Evolutionary conservation across 2,113 vertebrate genomes (phyloP).

Genomic region (Sarotherodon lohbergeri): DNA sequence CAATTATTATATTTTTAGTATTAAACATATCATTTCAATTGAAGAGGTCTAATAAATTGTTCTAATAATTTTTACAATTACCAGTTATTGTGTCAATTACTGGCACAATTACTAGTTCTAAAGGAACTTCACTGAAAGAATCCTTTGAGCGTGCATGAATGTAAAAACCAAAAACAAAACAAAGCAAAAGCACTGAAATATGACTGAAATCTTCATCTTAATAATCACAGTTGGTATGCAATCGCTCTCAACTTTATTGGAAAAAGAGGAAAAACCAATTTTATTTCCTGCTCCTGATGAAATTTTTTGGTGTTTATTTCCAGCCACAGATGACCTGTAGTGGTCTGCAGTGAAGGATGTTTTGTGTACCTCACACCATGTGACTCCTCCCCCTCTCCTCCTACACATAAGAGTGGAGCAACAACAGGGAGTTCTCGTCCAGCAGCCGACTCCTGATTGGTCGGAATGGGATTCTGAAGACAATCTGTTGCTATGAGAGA

Average conservation of each 20-base stretch:
- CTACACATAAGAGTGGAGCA: slow-evolving; percentile 1
- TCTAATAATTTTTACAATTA: not conserved
- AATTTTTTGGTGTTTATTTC: not conserved
- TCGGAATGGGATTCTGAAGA: slow-evolving; percentile 20
- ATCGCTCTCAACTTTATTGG: not conserved
- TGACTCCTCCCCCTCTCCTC: slow-evolving; percentile 16
- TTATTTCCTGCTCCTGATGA: not conserved
- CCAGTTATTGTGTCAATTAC: not conserved
- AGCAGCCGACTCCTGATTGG: slow-evolving; percentile 44
- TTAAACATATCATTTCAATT: not conserved
- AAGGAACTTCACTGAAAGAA: not conserved
- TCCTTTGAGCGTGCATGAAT: not conserved
- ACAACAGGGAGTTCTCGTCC: slow-evolving; percentile 42
- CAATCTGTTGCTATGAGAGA: slow-evolving; percentile 66
- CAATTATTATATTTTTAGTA: not conserved
- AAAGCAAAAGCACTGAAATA: not conserved
- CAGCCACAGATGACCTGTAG: not conserved
- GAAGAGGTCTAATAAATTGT: not conserved
- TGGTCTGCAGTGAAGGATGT: slow-evolving; percentile 1
- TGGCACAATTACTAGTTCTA: not conserved
- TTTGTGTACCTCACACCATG: slow-evolving; percentile 24
- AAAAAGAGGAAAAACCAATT: not conserved
- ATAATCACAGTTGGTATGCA: not conserved
- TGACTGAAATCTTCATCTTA: not conserved
- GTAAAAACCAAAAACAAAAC: not conserved